Percentiles rank a stretch among this genome's conserved stretches.
Evolutionary conservation across 2,113 vertebrate genomes (phyloP).

Genomic region (Pelmatolapia mariae): DNA sequence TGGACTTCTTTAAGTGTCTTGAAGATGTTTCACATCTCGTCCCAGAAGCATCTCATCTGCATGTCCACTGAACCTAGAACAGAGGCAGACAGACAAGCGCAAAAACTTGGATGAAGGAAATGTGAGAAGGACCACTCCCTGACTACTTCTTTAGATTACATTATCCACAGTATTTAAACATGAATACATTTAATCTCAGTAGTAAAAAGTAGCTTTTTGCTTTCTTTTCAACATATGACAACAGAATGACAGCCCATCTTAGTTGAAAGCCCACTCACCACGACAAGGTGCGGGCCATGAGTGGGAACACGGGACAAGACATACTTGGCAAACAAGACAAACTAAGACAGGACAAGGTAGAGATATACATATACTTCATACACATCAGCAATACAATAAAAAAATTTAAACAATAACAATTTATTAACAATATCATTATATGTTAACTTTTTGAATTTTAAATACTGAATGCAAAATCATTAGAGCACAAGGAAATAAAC

Average conservation of each 20-base stretch:
- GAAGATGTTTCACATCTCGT: no score
- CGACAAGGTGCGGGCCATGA: rapidly evolving
- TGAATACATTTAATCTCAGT: rapidly evolving
- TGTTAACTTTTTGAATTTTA: not conserved
- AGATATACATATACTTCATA: not conserved
- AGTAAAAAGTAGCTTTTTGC: rapidly evolving
- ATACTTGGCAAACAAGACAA: not conserved
- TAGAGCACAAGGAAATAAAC: rapidly evolving
- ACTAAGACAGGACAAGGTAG: rapidly evolving
- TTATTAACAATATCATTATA: rapidly evolving
- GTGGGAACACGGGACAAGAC: not conserved
- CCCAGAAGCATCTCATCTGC: no score
- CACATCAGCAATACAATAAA: no score
- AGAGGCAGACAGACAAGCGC: no score
- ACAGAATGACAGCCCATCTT: not conserved
- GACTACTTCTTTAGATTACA: no score
- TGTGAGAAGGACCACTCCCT: no score
- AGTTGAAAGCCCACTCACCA: not conserved
- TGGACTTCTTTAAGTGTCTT: no score
- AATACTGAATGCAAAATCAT: not conserved
- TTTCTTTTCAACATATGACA: rapidly evolving
- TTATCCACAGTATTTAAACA: not conserved
- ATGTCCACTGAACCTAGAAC: no score
- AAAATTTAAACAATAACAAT: rapidly evolving
- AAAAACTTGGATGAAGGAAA: no score